Base-by-base conservation (phyloP, 2,888 invertebrate species). In the Oxytorus armatus region DNA sequence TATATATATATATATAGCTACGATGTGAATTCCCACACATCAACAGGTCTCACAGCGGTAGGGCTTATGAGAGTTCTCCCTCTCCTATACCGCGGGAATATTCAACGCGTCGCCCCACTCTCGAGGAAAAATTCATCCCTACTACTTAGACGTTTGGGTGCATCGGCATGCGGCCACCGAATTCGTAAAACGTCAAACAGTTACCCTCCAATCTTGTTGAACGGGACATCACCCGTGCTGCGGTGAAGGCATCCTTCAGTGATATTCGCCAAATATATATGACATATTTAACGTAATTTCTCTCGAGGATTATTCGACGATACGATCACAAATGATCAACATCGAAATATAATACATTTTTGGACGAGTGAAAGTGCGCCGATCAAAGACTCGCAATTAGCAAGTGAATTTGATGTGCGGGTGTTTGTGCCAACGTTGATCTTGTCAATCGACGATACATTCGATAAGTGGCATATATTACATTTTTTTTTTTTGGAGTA, bases 171-270 rank as follows among this genome's bases (percentile, higher is more conserved):
- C 89, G 88, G 88, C 88, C 89, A 86, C 89, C 87, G 89, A 89
- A 89, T 89, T 88, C 89, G 89, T 88, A 91, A 74, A 91, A 91
- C 90, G 90, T 92, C 92, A 92, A 90, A 91, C 92, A 92, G 92
- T 92, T 90, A 89, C 89, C 88, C 89, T 89, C 90, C 84, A 86
- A 70, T 39, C 86, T 55, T 65, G 66, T 63, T 39, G 18, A 75
- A 82, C 53, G 83, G 82, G 82, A 85, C 70, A 47, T 83, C 84
- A 82, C 83, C 73, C 85, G 76, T 61, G 70, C 70, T 23, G 59
- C 75, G 83, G 77, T 78, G 72, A 59, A 23, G 66, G 36, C 72
- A 79, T 63, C 77, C 59, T 36, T 29, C 14, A 65, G 21, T 21
- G 18, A 59, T 25, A 39, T 59, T 53, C n/a, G 33, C 44, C 47